Evolutionary conservation across 2,113 vertebrate species (phyloP).

Genomic region (Heteronetta atricapilla): DNA sequence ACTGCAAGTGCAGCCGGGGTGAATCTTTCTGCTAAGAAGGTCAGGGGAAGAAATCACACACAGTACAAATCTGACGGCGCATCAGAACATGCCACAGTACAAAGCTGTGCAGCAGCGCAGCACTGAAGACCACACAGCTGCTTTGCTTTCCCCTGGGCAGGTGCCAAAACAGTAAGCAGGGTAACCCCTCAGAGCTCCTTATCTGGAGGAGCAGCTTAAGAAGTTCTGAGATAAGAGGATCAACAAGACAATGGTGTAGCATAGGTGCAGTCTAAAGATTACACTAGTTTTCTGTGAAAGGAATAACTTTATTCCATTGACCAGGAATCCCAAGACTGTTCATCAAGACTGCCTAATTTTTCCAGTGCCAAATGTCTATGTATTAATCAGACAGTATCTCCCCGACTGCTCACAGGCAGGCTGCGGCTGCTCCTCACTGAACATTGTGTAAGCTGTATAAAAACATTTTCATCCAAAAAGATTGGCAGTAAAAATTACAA

Average conservation of each 20-base stretch:
- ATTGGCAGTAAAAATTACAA: conserved; percentile 82
- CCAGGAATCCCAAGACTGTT: conserved; percentile 66
- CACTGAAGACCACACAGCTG: background rate
- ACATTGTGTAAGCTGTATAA: conserved; percentile 77
- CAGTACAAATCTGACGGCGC: background rate
- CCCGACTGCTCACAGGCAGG: conserved; percentile 42
- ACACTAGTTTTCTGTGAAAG: conserved; percentile 67
- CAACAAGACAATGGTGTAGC: background rate
- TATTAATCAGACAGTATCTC: background rate
- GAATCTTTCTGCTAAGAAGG: background rate
- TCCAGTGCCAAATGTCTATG: conserved; percentile 35
- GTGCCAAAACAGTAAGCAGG: background rate
- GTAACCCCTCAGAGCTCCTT: background rate
- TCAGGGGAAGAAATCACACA: background rate
- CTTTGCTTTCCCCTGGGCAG: background rate
- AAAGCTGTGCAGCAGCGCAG: accelerated
- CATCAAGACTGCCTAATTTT: conserved; percentile 55
- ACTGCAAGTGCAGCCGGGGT: background rate
- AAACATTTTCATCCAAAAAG: conserved; percentile 81
- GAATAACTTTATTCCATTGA: conserved; percentile 76
- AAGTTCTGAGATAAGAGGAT: background rate
- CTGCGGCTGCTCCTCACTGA: conserved; percentile 61
- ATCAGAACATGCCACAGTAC: accelerated
- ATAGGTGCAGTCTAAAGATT: conserved; percentile 2
- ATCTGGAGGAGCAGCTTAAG: background rate